Base-by-base conservation (phyloP, 1,140 invertebrate genomes). In the Bilobella aurantiaca region DNA sequence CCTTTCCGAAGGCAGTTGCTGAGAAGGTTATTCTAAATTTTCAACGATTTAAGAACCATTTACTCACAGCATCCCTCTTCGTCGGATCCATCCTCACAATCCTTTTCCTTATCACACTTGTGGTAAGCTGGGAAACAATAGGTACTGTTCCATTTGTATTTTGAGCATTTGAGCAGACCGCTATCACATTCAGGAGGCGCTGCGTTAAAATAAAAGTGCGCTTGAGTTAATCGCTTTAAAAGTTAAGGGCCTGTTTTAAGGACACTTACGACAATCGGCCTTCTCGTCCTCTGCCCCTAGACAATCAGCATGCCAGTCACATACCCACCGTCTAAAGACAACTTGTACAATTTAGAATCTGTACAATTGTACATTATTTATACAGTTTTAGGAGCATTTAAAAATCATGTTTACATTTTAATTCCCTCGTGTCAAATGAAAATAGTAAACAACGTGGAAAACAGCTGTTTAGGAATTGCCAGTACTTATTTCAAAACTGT, bases 21-120 rank as follows among this genome's bases (percentile, higher is more conserved):
- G n/a, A n/a, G n/a, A n/a, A n/a, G n/a, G n/a, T n/a, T n/a, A n/a
- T n/a, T n/a, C n/a, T n/a, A n/a, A n/a, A n/a, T n/a, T n/a, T n/a
- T n/a, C n/a, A n/a, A n/a, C n/a, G n/a, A n/a, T n/a, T n/a, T n/a
- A n/a, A n/a, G 56, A 53, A 29, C 12, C 60, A 58, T 32, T 34
- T 25, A 46, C 90, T 93, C 80, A 96, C 92, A 87, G 81, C 93
- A 96, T 76, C 91, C 88, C 21, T 86, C 86, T 79, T 96, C 91
- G 77, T 96, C 94, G 14, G 90, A 90, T 63, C 91, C 92, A 76
- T 96, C 93, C 42, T 90, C 86, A 78, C 94, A 97, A 80, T 97
- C 93, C 0, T 91, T 86, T 47, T 86, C 86, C 82, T 90, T 91
- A 79, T 97, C 93, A 79, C 94, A 96, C 74, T 87, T 83, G 78